A percentile compares a stretch with the other conserved stretches of the same genome.
Conservation (phyloP, 2,888 invertebrate species). For the Monochamus alternatus region DNA sequence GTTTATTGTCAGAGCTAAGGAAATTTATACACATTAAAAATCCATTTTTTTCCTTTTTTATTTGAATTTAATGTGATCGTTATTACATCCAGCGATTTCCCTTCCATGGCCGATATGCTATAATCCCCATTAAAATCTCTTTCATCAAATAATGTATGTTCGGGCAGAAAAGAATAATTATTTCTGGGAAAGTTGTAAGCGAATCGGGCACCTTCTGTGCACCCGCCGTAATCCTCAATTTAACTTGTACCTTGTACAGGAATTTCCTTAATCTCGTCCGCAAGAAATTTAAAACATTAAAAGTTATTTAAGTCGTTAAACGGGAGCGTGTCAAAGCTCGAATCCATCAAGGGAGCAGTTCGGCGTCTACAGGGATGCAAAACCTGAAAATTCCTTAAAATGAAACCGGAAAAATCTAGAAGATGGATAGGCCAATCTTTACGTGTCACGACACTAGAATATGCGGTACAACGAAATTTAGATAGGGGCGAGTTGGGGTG, state of each 20-base stretch:
- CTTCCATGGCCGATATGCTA: too few species aligned
- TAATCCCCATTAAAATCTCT: too few species aligned
- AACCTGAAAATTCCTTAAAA: constrained; percentile 49
- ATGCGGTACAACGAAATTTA: constrained; percentile 15
- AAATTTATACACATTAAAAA: too few species aligned
- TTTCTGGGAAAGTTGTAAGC: constrained; percentile 33
- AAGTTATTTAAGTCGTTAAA: constrained; percentile 60
- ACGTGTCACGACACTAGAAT: constrained; percentile 56
- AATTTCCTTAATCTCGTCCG: constrained; percentile 43
- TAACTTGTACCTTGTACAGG: constrained; percentile 21
- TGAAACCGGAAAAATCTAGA: constrained; percentile 62
- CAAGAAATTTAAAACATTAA: constrained; percentile 55
- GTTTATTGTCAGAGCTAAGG: too few species aligned
- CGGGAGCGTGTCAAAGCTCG: constrained; percentile 52
- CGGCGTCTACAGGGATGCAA: constrained; percentile 50
- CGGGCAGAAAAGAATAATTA: constrained; percentile 1
- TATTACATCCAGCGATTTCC: too few species aligned
- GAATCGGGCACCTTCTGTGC: constrained; percentile 21
- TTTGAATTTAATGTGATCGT: too few species aligned
- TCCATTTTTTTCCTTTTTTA: too few species aligned
- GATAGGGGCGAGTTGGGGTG: background rate
- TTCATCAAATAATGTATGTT: too few species aligned
- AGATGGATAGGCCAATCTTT: constrained; percentile 64
- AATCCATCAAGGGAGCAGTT: constrained; percentile 61
- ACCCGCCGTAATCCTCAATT: constrained; percentile 21